Evolutionary conservation across 2,888 invertebrate species (phyloP), one percentile per base, ranked within the genome.

Genomic region (Noctuana brunneofusca): DNA sequence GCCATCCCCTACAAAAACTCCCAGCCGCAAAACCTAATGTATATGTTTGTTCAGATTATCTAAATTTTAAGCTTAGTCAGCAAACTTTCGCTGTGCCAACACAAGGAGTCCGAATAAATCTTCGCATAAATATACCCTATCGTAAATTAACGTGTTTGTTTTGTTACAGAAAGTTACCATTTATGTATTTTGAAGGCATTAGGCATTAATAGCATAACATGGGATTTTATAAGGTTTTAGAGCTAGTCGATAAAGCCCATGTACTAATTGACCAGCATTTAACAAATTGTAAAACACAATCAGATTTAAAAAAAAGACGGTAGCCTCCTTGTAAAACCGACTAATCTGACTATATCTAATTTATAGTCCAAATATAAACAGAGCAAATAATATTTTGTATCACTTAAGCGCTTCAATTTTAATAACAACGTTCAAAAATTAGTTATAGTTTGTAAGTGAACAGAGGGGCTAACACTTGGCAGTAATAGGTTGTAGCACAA

Each of bases 401-500:
- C 24, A 24, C n/a, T n/a, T 41, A 46, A 8, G 9, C 14, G 46
- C 58, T 52, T 56, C 50, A 55, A 60, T 64, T 66, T 63, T 57
- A 43, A n/a, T n/a, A n/a, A n/a, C n/a, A n/a, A n/a, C 30, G 24
- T 59, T 22, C 16, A 43, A 35, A 54, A 32, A 32, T 32, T 27
- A 55, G 48, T 49, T 24, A 41, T 52, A 49, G 48, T 46, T 62
- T 43, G 46, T 65, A 65, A 50, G 48, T 55, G 27, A 52, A 49
- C 14, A 14, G 35, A 41, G 53, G 46, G 32, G 60, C 68, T 74
- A 82, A 83, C 85, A 87, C 83, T 87, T 86, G 84, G 76, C 74
- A 75, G 81, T 89, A 89, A 89, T 89, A 86, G 87, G 84, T 84
- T 86, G 84, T 86, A 77, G 78, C 70, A 83, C 89, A 90, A 89